Conservation (phyloP, 2,888 invertebrate genomes). For the Melanargia galathea region DNA sequence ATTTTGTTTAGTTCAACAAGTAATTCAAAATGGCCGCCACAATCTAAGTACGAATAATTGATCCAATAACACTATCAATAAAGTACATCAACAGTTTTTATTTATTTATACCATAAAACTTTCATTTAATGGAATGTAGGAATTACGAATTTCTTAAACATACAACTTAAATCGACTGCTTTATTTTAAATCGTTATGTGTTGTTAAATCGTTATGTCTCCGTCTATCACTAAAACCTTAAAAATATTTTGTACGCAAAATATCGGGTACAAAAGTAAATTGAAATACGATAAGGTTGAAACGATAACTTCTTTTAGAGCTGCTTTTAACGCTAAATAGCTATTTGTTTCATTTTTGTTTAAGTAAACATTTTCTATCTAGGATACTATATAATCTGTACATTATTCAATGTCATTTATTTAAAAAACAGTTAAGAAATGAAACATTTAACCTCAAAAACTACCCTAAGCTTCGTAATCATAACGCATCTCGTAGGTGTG, state of each 20-base stretch:
- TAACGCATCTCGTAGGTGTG: no score
- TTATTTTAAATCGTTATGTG: slow-evolving; percentile 27
- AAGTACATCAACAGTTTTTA: slow-evolving; percentile 52
- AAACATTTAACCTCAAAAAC: not conserved
- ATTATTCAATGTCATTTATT: not conserved
- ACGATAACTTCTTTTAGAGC: not conserved
- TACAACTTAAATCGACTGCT: slow-evolving; percentile 28
- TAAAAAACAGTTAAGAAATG: not conserved
- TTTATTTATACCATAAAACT: slow-evolving; percentile 42
- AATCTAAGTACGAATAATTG: slow-evolving; percentile 77
- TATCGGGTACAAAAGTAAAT: slow-evolving; percentile 36
- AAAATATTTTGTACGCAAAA: slow-evolving; percentile 43
- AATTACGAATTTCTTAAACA: slow-evolving; percentile 39
- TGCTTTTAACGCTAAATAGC: slow-evolving; percentile 10
- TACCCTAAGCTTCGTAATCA: not conserved
- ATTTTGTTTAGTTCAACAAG: slow-evolving; percentile 43
- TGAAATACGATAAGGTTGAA: slow-evolving; percentile 18
- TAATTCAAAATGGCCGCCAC: slow-evolving; percentile 59
- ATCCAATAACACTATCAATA: slow-evolving; percentile 59
- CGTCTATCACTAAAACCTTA: slow-evolving; percentile 35
- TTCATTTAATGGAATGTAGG: slow-evolving; percentile 58
- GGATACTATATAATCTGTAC: no score
- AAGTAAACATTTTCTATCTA: slow-evolving; percentile 6
- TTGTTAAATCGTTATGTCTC: slow-evolving; percentile 28
- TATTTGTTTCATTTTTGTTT: not conserved